These are phyloP conservation scores for Thera britannica DNA, from an alignment of 2,888 invertebrate species.

Conservation along the genomic window DNA sequence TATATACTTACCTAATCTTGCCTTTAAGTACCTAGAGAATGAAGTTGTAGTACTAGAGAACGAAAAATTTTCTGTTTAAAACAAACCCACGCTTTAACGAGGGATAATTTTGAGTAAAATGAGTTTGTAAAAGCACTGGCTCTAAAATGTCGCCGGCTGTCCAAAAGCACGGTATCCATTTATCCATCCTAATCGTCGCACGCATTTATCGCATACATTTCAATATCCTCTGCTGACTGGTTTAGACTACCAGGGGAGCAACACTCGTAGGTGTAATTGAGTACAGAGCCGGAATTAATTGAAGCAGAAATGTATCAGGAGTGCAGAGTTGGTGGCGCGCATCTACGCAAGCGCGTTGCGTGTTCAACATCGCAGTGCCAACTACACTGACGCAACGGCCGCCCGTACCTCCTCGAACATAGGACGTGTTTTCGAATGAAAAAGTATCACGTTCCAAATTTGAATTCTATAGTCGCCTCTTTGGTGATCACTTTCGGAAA, in stretches of 20 bases:
- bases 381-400: constrained; percentile 62
- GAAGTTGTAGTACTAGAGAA: no score
- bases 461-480: constrained; percentile 24
- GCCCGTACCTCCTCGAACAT: constrained; percentile 56
- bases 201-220: constrained; percentile 40
- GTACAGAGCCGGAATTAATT: constrained; percentile 79
- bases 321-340: constrained; percentile 74
- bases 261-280: constrained; percentile 73
- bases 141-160: constrained; percentile 5
- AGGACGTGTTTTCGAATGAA: constrained; percentile 38
- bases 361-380: constrained; percentile 71
- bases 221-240: constrained; percentile 46
- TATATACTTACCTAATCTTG: neutral
- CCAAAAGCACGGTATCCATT: constrained; percentile 13
- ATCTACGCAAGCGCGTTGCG: constrained; percentile 79
- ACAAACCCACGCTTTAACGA: neutral
- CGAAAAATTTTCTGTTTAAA: no score
- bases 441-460: constrained; percentile 48
- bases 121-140: neutral
- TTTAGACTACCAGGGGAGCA: constrained; percentile 53
- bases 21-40: neutral
- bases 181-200: constrained; percentile 22
- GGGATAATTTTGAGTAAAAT: neutral
- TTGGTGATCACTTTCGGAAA: constrained; percentile 22
- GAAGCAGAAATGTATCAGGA: constrained; percentile 81